Percentiles rank a stretch among this genome's conserved stretches.
Evolutionary conservation across 2,888 invertebrate species (phyloP).

Genomic region (Galeruca laticollis): DNA sequence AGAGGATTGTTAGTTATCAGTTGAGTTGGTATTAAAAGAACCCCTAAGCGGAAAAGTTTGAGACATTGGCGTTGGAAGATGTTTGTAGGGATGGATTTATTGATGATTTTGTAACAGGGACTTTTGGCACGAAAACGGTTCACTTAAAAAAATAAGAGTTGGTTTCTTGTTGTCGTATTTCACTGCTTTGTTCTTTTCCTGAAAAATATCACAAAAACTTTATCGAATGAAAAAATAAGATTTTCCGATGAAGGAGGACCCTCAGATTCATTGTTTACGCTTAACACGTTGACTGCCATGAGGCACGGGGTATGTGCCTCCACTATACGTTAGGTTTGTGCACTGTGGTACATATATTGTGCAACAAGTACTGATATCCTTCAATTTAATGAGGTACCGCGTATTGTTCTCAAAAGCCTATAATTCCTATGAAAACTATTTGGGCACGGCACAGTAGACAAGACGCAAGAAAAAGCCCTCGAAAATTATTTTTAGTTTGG

Average conservation of each 20-base stretch:
- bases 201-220: neutral
- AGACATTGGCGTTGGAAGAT: neutral
- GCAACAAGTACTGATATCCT: too few relatives aligned
- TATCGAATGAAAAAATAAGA: neutral
- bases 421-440: too few relatives aligned
- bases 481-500: too few relatives aligned
- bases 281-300: too few relatives aligned
- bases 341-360: too few relatives aligned
- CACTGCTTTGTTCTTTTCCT: neutral
- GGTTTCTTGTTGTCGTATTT: constrained; percentile 1
- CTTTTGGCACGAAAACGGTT: neutral
- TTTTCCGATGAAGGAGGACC: neutral
- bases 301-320: too few relatives aligned
- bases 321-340: too few relatives aligned
- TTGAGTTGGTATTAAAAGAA: neutral
- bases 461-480: too few relatives aligned
- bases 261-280: neutral
- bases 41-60: neutral
- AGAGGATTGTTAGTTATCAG: neutral
- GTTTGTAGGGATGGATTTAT: neutral
- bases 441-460: too few relatives aligned
- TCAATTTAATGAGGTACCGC: too few relatives aligned
- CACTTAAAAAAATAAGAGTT: neutral
- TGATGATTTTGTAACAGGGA: neutral
- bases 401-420: too few relatives aligned